A percentile compares a stretch with the other conserved stretches of the same genome.
Conservation (phyloP, 2,888 invertebrate species). For the Coremacera marginata region DNA sequence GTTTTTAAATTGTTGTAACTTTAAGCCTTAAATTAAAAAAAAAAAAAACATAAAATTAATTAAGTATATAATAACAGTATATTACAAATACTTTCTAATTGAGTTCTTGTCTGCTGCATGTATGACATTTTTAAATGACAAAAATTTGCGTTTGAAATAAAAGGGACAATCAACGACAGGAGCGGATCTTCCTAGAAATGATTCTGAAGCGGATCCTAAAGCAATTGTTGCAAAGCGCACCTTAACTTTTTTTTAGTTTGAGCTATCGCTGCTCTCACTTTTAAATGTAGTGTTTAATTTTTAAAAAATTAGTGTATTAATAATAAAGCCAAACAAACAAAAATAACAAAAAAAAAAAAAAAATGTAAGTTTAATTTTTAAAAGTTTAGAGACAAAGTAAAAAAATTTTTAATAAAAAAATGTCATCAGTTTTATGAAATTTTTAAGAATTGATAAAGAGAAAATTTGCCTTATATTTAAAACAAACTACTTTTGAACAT, state of each 20-base stretch:
- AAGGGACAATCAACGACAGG: slow-evolving; percentile 30
- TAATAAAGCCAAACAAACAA: no score
- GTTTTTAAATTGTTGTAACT: background rate
- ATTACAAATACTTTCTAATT: background rate
- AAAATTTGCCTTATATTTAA: no score
- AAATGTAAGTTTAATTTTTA: background rate
- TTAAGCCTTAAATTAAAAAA: slow-evolving; percentile 10
- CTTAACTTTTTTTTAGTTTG: no score
- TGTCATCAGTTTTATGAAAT: background rate
- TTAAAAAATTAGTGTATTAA: no score
- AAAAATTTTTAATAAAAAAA: background rate
- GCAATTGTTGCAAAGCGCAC: no score
- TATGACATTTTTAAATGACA: slow-evolving; percentile 1
- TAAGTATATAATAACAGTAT: background rate
- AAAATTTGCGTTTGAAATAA: slow-evolving; percentile 38
- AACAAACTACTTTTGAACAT: no score
- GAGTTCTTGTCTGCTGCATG: background rate
- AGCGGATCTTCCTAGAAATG: background rate
- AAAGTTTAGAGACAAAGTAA: background rate
- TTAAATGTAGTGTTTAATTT: no score
- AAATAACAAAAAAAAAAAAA: no score
- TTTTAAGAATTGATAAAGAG: no score
- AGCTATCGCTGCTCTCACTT: no score
- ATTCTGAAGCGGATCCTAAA: no score
- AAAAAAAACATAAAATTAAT: background rate